These are phyloP conservation scores for Brachypterus glaber DNA, from an alignment of 2,888 invertebrate species.

Conservation along the genomic window DNA sequence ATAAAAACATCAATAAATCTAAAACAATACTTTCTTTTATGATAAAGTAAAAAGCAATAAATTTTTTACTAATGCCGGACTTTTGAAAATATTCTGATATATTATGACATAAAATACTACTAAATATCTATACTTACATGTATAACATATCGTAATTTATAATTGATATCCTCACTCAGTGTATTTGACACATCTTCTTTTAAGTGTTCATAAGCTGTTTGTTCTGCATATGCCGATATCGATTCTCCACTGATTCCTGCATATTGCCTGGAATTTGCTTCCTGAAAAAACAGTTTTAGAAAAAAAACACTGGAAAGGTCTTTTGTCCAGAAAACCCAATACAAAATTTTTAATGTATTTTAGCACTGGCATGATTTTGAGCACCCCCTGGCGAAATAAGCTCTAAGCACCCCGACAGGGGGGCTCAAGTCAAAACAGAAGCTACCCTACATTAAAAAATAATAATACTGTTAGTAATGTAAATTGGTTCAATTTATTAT, in stretches of 20 bases:
- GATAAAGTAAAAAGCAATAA: no score
- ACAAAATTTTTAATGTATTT: no score
- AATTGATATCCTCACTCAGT: conserved; percentile 37
- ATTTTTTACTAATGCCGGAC: neutral
- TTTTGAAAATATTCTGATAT: conserved; percentile 1
- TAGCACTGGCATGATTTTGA: no score
- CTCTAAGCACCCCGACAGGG: no score
- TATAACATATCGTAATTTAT: conserved; percentile 36
- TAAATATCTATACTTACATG: conserved; percentile 28
- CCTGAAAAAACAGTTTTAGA: conserved; percentile 24
- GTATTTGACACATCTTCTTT: conserved; percentile 32
- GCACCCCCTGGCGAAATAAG: no score
- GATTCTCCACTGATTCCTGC: conserved; percentile 35
- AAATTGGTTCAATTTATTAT: no score
- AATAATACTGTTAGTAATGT: no score
- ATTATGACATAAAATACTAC: neutral
- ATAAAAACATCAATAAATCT: no score
- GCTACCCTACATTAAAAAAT: no score
- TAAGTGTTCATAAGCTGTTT: conserved; percentile 30
- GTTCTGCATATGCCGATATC: conserved; percentile 33
- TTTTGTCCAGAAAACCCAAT: no score
- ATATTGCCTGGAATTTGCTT: conserved; percentile 28
- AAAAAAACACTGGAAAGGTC: conserved; percentile 3
- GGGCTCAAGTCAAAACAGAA: no score
- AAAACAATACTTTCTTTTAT: no score